phyloP scores from a whole-genome alignment of 2,888 invertebrate genomes.

The Andrena minutula region DNA sequence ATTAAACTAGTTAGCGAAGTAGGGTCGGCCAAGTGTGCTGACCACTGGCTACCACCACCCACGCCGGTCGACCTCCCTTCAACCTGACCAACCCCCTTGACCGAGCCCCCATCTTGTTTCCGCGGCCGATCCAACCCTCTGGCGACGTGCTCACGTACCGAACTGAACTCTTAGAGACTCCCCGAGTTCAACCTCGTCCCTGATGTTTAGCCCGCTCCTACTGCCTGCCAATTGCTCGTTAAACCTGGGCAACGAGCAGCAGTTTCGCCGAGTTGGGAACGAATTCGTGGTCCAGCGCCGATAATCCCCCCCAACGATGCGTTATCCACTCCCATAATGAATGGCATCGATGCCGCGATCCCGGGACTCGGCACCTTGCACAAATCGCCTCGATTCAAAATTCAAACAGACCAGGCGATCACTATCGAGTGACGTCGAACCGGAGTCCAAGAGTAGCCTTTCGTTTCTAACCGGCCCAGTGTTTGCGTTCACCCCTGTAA shows the following conservation, averaged over 20 bases:
- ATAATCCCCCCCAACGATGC: constrained; percentile 49
- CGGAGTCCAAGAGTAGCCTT: neutral
- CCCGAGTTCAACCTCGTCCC: constrained; percentile 69
- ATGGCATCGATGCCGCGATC: neutral
- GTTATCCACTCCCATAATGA: constrained; percentile 36
- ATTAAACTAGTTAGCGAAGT: constrained; percentile 85
- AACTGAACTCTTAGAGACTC: constrained; percentile 83
- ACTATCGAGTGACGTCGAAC: neutral
- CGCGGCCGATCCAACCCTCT: constrained; percentile 72
- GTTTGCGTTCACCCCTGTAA: constrained; percentile 16
- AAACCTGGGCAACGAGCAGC: constrained; percentile 70
- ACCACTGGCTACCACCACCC: constrained; percentile 83
- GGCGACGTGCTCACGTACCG: constrained; percentile 82
- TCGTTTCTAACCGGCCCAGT: neutral
- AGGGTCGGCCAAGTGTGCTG: constrained; percentile 85
- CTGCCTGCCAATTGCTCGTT: constrained; percentile 79
- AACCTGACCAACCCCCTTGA: constrained; percentile 69
- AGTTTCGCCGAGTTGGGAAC: constrained; percentile 61
- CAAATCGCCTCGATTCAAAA: neutral
- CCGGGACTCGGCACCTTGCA: neutral
- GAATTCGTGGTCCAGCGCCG: constrained; percentile 46
- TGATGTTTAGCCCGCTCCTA: constrained; percentile 72
- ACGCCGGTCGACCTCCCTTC: constrained; percentile 70
- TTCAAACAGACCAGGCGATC: too few relatives aligned
- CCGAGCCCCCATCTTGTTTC: constrained; percentile 74